Conservation (phyloP, 2,797 vertebrate genomes). For the Champsocephalus gunnari region DNA sequence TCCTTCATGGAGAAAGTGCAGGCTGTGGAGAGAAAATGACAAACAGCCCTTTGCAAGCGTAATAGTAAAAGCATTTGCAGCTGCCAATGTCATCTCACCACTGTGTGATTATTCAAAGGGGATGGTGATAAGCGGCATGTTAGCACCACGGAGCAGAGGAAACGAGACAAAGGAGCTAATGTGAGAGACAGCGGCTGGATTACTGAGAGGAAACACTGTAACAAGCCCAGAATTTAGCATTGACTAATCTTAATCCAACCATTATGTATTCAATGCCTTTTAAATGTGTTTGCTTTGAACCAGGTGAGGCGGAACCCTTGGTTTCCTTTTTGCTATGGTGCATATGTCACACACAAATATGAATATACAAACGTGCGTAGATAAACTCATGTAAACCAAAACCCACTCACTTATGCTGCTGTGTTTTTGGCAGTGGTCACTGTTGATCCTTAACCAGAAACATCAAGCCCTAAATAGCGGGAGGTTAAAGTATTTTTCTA, state of each 20-base stretch:
- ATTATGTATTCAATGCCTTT: slow-evolving; percentile 56
- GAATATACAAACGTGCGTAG: slow-evolving; percentile 23
- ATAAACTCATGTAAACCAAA: slow-evolving; percentile 34
- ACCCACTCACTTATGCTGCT: slow-evolving; percentile 30
- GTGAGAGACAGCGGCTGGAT: slow-evolving; percentile 60
- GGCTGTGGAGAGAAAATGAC: slow-evolving; percentile 56
- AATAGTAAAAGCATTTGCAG: slow-evolving; percentile 65
- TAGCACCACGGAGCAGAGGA: slow-evolving; percentile 50
- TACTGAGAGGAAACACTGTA: slow-evolving; percentile 60
- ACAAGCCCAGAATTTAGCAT: slow-evolving; percentile 54
- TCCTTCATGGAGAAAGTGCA: slow-evolving; percentile 50
- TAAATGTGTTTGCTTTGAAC: slow-evolving; percentile 46
- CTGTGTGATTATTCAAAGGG: slow-evolving; percentile 70
- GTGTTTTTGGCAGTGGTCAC: slow-evolving; percentile 52
- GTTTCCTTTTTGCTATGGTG: slow-evolving; percentile 24
- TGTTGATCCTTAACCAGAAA: slow-evolving; percentile 43
- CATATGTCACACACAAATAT: slow-evolving; percentile 17
- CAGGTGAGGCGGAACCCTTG: slow-evolving; percentile 48
- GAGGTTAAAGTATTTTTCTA: slow-evolving; percentile 47
- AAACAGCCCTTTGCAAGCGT: slow-evolving; percentile 60
- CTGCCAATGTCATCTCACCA: slow-evolving; percentile 70
- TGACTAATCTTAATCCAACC: slow-evolving; percentile 68
- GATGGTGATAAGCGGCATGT: slow-evolving; percentile 59
- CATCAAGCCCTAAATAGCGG: slow-evolving; percentile 28
- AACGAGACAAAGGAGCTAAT: slow-evolving; percentile 64